A percentile compares a stretch with the other conserved stretches of the same genome.
phyloP scores from a whole-genome alignment of 2,888 invertebrate species.

The Pachliopta kotzebuea region DNA sequence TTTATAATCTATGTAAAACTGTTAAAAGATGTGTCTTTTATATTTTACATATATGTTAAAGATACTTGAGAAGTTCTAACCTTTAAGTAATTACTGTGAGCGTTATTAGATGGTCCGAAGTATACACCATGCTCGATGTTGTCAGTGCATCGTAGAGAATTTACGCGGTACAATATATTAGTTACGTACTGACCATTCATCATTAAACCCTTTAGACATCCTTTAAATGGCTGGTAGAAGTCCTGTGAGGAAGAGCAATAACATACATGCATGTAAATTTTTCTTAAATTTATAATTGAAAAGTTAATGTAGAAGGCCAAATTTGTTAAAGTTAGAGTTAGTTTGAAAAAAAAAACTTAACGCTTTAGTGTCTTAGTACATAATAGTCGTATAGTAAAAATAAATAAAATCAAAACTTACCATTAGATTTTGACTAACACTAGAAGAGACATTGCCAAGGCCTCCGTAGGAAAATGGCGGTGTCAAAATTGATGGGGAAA shows the following conservation, averaged over 20 bases:
- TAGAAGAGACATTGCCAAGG: constrained; percentile 69
- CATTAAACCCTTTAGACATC: constrained; percentile 89
- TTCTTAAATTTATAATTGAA: no score
- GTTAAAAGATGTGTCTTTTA: no score
- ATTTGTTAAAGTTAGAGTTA: no score
- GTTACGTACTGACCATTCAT: constrained; percentile 85
- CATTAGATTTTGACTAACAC: constrained; percentile 44
- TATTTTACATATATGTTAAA: no score
- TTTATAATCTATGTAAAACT: no score
- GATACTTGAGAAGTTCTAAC: constrained; percentile 50
- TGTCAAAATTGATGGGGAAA: constrained; percentile 78
- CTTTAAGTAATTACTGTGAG: constrained; percentile 85
- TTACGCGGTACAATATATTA: constrained; percentile 78
- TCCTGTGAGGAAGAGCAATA: constrained; percentile 60
- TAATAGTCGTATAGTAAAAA: no score
- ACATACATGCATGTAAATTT: neutral
- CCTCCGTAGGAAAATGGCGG: constrained; percentile 92
- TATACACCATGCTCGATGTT: constrained; percentile 90
- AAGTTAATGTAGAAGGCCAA: no score
- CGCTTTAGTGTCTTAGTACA: no score
- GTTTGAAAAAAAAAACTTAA: no score
- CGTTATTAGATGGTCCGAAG: constrained; percentile 84
- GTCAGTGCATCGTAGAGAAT: constrained; percentile 89
- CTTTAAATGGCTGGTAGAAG: constrained; percentile 86
- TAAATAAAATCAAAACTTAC: constrained; percentile 38